Evolutionary conservation across 2,888 invertebrate genomes (phyloP).

Genomic region (Amiota minor): DNA sequence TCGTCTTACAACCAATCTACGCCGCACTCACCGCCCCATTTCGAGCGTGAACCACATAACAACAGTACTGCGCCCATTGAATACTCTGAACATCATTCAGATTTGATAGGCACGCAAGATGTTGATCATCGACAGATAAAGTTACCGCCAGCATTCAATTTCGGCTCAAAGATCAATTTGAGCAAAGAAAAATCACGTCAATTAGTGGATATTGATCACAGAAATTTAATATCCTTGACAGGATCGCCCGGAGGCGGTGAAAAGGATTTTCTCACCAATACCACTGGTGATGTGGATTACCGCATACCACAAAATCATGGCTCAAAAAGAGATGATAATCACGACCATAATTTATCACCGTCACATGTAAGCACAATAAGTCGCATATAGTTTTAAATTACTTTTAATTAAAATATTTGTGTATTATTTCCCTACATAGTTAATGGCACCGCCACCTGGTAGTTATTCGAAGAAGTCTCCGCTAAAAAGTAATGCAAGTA

Average conservation of each 20-base stretch:
- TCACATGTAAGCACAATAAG: slow-evolving; percentile 23
- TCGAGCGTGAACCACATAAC: slow-evolving; percentile 76
- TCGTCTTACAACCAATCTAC: slow-evolving; percentile 69
- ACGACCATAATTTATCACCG: slow-evolving; percentile 44
- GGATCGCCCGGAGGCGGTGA: slow-evolving; percentile 77
- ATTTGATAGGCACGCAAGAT: slow-evolving; percentile 73
- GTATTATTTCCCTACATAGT: slow-evolving; percentile 26
- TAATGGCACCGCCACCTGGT: slow-evolving; percentile 58
- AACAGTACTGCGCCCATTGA: slow-evolving; percentile 75
- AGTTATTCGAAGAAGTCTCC: slow-evolving; percentile 57
- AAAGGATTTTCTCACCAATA: slow-evolving; percentile 59
- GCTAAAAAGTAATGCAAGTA: slow-evolving; percentile 66
- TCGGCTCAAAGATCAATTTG: slow-evolving; percentile 59
- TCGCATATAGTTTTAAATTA: neutral
- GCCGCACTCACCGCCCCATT: slow-evolving; percentile 80
- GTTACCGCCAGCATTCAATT: slow-evolving; percentile 73
- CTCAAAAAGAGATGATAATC: slow-evolving; percentile 46
- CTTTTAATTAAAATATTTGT: slow-evolving; percentile 38
- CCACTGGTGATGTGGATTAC: slow-evolving; percentile 66
- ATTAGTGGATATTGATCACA: slow-evolving; percentile 85
- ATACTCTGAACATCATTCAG: slow-evolving; percentile 76
- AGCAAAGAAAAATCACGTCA: slow-evolving; percentile 71
- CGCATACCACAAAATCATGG: slow-evolving; percentile 45
- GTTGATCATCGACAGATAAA: slow-evolving; percentile 78
- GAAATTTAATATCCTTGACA: slow-evolving; percentile 88